phyloP scores from a whole-genome alignment of 2,888 invertebrate species.

The Aplocera efformata region DNA sequence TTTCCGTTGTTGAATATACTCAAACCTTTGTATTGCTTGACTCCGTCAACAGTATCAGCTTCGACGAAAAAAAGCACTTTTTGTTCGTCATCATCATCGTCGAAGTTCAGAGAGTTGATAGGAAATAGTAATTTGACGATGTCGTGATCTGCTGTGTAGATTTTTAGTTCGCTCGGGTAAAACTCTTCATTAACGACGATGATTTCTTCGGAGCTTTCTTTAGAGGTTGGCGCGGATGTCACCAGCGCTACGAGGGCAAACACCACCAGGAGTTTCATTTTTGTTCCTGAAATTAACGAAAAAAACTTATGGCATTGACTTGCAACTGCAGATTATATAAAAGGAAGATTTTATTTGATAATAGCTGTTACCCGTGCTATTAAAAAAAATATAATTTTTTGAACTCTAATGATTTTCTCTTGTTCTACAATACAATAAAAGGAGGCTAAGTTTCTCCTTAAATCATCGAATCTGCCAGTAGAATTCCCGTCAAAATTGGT shows the following conservation, averaged over 20 bases:
- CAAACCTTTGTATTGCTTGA: conserved; percentile 41
- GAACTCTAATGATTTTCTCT: no score
- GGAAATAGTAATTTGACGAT: conserved; percentile 41
- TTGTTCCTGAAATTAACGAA: conserved; percentile 19
- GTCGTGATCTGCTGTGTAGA: conserved; percentile 38
- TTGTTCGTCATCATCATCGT: conserved; percentile 11
- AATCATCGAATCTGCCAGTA: no score
- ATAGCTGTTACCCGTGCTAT: no score
- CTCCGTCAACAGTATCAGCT: conserved; percentile 36
- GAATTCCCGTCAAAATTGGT: no score
- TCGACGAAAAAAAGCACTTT: conserved; percentile 24
- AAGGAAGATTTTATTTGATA: no score
- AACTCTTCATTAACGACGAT: conserved; percentile 9
- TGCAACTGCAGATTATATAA: no score
- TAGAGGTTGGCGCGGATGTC: conserved; percentile 20
- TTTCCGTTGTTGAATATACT: conserved; percentile 35
- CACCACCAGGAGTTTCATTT: conserved; percentile 19
- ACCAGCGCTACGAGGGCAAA: conserved; percentile 18
- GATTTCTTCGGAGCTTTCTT: conserved; percentile 5
- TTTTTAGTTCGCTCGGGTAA: conserved; percentile 16
- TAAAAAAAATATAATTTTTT: no score
- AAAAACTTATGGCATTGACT: neutral
- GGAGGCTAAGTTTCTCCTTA: no score
- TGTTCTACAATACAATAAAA: no score
- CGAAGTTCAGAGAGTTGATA: conserved; percentile 33